These are phyloP conservation scores for Globicephala melas DNA, from an alignment of 2,113 vertebrate species.

Conservation along the genomic window DNA sequence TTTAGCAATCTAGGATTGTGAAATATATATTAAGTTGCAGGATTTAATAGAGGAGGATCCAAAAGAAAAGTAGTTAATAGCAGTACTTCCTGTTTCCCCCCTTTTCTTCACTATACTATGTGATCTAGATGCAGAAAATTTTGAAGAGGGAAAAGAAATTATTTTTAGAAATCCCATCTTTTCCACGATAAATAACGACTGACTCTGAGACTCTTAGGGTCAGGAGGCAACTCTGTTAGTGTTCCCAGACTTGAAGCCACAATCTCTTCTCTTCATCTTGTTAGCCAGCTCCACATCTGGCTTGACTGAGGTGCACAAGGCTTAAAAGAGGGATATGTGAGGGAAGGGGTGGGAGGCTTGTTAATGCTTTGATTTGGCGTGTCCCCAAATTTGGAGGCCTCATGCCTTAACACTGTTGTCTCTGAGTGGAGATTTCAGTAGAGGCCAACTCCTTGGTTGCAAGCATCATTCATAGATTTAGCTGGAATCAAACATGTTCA, in stretches of 20 bases:
- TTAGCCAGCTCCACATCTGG: background rate
- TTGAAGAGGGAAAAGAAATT: slow-evolving; percentile 39
- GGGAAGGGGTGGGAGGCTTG: background rate
- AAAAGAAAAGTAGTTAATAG: slow-evolving; percentile 12
- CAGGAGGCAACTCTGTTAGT: slow-evolving; percentile 1
- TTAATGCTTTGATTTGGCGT: background rate
- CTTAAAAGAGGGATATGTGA: background rate
- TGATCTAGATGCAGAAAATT: slow-evolving; percentile 17
- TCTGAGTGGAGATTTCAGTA: background rate
- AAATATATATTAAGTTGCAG: background rate
- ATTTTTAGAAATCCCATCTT: slow-evolving; percentile 7
- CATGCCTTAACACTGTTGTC: background rate
- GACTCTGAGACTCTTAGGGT: background rate
- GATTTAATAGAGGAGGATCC: background rate
- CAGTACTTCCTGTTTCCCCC: slow-evolving; percentile 1
- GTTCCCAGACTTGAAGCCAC: background rate
- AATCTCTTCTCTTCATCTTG: slow-evolving; percentile 15
- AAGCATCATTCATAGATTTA: background rate
- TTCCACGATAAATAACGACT: background rate
- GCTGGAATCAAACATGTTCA: background rate
- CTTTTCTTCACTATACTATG: slow-evolving; percentile 29
- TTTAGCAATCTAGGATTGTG: background rate
- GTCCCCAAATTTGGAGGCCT: slow-evolving; percentile 22
- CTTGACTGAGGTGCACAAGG: background rate
- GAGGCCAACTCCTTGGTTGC: background rate